Evolutionary conservation across 2,113 vertebrate species (phyloP).

Genomic region (Sylvicapra grimmia): DNA sequence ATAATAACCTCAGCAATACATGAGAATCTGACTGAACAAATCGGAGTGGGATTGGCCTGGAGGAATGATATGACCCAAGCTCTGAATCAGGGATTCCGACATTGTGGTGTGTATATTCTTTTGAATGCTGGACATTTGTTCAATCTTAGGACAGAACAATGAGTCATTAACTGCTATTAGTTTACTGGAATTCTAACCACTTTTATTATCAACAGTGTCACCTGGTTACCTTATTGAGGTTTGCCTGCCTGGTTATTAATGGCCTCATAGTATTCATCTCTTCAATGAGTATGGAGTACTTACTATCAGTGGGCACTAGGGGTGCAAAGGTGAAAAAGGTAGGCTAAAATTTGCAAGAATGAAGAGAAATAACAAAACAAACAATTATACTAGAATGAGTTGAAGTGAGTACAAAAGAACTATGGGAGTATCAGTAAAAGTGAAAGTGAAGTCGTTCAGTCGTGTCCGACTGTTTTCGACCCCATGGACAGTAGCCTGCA

Average conservation of each 20-base stretch:
- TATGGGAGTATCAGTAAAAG: background rate
- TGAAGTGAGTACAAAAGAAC: background rate
- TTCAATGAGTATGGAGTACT: accelerated
- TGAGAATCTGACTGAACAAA: background rate
- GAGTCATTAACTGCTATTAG: background rate
- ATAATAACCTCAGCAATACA: background rate
- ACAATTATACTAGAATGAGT: background rate
- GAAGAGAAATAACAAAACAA: background rate
- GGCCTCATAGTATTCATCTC: background rate
- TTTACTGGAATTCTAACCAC: background rate
- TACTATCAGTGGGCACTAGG: background rate
- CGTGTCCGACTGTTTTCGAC: too few species aligned
- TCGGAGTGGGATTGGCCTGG: background rate
- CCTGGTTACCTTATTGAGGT: background rate
- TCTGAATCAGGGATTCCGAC: background rate
- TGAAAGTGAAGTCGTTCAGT: too few species aligned
- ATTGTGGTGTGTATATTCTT: background rate
- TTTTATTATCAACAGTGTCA: background rate
- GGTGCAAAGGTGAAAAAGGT: background rate
- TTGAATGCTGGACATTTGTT: background rate
- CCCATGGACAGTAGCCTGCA: too few species aligned
- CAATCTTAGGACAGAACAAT: background rate
- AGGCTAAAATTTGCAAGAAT: background rate
- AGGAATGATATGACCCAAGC: background rate
- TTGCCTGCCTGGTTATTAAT: background rate